Percentiles rank a stretch among this genome's conserved stretches.
phyloP scores from a whole-genome alignment of 1,140 invertebrate genomes.

The Listronotus oregonensis region DNA sequence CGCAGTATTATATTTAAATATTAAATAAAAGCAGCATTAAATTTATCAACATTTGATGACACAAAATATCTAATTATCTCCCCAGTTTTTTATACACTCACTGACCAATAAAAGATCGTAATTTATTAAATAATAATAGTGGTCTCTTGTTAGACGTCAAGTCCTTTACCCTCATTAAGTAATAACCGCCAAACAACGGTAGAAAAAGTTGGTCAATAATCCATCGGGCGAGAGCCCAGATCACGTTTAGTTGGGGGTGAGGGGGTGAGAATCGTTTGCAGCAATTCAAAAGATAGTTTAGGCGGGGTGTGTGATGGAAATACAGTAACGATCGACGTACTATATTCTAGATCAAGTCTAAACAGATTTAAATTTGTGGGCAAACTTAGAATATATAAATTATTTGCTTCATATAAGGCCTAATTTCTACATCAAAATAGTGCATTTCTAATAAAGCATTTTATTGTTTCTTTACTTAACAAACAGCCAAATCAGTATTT shows the following conservation, averaged over 20 bases:
- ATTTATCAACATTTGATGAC: neutral
- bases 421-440: no score
- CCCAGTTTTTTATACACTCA: neutral
- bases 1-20: no score
- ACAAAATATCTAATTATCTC: constrained; percentile 10
- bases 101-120: constrained; percentile 29
- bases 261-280: constrained; percentile 10
- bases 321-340: no score
- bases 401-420: no score
- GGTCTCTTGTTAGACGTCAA: constrained; percentile 20
- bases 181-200: constrained; percentile 29
- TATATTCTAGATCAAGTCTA: no score
- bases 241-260: constrained; percentile 26
- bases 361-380: no score
- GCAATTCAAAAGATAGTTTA: neutral
- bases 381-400: no score
- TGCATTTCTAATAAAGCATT: no score
- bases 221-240: constrained; percentile 21
- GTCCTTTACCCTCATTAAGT: constrained; percentile 33
- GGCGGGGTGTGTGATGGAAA: no score
- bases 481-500: no score
- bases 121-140: constrained; percentile 34
- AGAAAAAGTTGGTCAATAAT: constrained; percentile 34
- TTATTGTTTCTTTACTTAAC: no score
- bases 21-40: no score